Conservation (phyloP, 2,888 invertebrate genomes). For the Drosophila formosana region DNA sequence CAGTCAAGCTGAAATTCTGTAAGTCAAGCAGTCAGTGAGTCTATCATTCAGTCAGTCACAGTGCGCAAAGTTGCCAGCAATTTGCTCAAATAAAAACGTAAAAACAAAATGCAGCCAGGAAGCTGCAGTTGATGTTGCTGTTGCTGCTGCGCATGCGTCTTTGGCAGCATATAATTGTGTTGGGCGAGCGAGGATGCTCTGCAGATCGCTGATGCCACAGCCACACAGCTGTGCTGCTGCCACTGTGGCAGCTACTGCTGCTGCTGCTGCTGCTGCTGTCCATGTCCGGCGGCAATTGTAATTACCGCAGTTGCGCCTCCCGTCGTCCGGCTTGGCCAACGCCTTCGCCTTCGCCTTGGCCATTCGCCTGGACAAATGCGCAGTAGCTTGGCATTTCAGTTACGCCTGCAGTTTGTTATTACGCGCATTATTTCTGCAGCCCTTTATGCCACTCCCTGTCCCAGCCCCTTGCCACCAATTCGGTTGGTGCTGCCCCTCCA, state of each 20-base stretch:
- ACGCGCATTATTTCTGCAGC: slow-evolving; percentile 73
- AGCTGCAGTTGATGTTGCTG: slow-evolving; percentile 32
- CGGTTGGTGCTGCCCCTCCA: slow-evolving; percentile 27
- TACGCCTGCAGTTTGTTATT: slow-evolving; percentile 80
- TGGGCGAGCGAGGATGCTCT: slow-evolving; percentile 69
- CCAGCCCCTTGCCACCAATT: neutral
- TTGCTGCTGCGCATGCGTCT: slow-evolving; percentile 71
- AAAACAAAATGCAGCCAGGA: slow-evolving; percentile 71
- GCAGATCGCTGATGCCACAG: slow-evolving; percentile 58
- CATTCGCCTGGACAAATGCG: slow-evolving; percentile 69
- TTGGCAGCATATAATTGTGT: slow-evolving; percentile 80
- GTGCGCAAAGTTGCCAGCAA: slow-evolving; percentile 78
- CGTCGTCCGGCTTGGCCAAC: slow-evolving; percentile 76
- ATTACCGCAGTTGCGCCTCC: slow-evolving; percentile 82
- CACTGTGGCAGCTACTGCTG: slow-evolving; percentile 27
- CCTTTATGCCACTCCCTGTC: slow-evolving; percentile 52
- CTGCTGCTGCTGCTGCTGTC: slow-evolving; percentile 58
- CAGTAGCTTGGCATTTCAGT: slow-evolving; percentile 80
- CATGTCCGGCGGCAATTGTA: slow-evolving; percentile 83
- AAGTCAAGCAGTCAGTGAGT: slow-evolving; percentile 72
- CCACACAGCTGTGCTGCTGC: slow-evolving; percentile 58
- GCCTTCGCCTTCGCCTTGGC: slow-evolving; percentile 74
- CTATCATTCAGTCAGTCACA: slow-evolving; percentile 80
- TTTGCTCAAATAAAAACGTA: slow-evolving; percentile 82
- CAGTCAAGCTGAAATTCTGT: slow-evolving; percentile 68